A percentile compares a stretch with the other conserved stretches of the same genome.
Conservation (phyloP, 92 coral and sea anemone genomes). For the Desmophyllum pertusum region DNA sequence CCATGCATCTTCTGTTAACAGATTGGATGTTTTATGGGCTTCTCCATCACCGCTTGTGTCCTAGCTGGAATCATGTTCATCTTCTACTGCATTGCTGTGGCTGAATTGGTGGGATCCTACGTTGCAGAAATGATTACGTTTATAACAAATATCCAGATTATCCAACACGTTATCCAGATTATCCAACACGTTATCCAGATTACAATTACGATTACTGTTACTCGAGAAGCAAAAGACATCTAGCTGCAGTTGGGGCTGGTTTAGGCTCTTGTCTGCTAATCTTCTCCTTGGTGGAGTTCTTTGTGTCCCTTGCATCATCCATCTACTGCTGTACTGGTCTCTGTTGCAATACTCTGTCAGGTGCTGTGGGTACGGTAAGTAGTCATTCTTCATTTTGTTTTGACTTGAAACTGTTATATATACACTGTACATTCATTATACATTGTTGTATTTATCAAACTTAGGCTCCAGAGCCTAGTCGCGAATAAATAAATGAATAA, state of each 20-base stretch:
- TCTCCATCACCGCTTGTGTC: slow-evolving; percentile 73
- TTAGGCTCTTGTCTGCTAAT: slow-evolving; percentile 53
- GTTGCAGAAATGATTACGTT: slow-evolving; percentile 6
- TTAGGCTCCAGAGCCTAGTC: too few species aligned
- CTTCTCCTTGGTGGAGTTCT: slow-evolving; percentile 65
- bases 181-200: too few species aligned
- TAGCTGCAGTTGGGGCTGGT: slow-evolving; percentile 52
- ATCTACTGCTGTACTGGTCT: slow-evolving; percentile 70
- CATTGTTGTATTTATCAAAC: too few species aligned
- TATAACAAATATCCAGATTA: neutral
- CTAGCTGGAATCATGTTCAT: slow-evolving; percentile 67
- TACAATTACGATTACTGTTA: neutral
- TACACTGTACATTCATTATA: too few species aligned
- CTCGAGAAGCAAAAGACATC: neutral
- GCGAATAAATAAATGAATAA: too few species aligned
- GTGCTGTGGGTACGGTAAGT: slow-evolving; percentile 22
- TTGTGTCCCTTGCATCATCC: slow-evolving; percentile 73
- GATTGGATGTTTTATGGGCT: slow-evolving; percentile 88
- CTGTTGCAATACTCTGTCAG: slow-evolving; percentile 46
- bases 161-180: too few species aligned
- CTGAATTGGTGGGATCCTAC: neutral
- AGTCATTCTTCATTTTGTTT: neutral
- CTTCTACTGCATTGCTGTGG: slow-evolving; percentile 51
- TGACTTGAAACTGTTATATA: too few species aligned
- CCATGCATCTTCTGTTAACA: slow-evolving; percentile 8